Evolutionary conservation across 2,113 vertebrate genomes (phyloP), one percentile per base, ranked within the genome.

Genomic region (Melanotaenia duboulayi): DNA sequence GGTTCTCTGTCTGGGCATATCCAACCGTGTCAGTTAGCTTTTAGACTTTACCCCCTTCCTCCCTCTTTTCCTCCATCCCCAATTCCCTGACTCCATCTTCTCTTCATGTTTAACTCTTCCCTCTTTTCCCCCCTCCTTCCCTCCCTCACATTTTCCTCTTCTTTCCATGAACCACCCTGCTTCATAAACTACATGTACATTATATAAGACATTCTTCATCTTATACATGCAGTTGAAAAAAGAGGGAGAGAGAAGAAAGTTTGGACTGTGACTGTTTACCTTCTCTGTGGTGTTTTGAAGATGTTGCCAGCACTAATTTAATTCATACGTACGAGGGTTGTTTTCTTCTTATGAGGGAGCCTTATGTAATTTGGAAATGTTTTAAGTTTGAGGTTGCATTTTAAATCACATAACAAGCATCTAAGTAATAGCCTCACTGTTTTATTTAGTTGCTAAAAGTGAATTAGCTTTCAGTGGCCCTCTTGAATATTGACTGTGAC

Each of bases 1-100:
- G 83, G 80, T 66, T 86, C 81, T 81, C 55, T 91, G 90, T 93
- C 92, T 89, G 87, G 91, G 88, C 91, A 92, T 66, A 92, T 92
- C 89, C 84, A 91, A 86, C 91, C 91, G 87, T 83, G 84, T 90
- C 86, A 91, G 85, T 71, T 44, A 44, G 71, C 87, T 86, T 83
- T 80, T 75, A 87, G 83, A 89, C 82, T 82, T 86, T 76, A 66
- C 84, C 82, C 88, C 87, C 65, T 55, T 32, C 17, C 14, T 32
- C 67, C 50, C 58, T 46, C 37, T 62, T 54, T 56, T 74, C 50
- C 74, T 71, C 65, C 72, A 77, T 79, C 82, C 65, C 56, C 11
- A 42, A 66, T 73, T 85, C 72, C 65, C 82, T 55, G 59, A 83
- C 82, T 71, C 71, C 83, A 84, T 86, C 71, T 64, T 70, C 57